Evolutionary conservation across 2,797 vertebrate species (phyloP).

Genomic region (Loriculus beryllinus): DNA sequence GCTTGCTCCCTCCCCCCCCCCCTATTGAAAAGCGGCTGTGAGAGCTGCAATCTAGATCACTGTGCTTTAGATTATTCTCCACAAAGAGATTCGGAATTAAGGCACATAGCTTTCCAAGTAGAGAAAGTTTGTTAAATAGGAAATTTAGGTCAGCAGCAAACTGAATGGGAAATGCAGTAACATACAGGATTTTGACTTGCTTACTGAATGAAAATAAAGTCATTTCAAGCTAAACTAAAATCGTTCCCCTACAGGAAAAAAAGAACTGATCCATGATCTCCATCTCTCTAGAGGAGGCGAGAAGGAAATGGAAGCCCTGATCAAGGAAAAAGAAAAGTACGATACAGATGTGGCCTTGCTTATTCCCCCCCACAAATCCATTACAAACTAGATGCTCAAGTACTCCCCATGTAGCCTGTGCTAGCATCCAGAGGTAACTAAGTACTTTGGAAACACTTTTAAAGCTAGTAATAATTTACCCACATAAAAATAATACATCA

Average conservation of each 20-base stretch:
- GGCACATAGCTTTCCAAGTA: slow-evolving; percentile 76
- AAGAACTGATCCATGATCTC: neutral
- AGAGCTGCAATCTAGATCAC: slow-evolving; percentile 29
- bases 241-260: neutral
- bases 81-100: slow-evolving; percentile 68
- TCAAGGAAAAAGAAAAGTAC: neutral
- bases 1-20: neutral
- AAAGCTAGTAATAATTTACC: slow-evolving; percentile 75
- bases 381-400: neutral
- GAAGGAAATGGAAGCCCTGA: slow-evolving; percentile 28
- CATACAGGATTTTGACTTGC: neutral
- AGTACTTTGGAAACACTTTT: slow-evolving; percentile 78
- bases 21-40: neutral
- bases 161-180: neutral
- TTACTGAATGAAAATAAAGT: neutral
- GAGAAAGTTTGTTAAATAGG: slow-evolving; percentile 64
- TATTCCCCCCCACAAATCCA: neutral
- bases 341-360: neutral
- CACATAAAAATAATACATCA: slow-evolving; percentile 52
- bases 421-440: slow-evolving; percentile 67
- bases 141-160: slow-evolving; percentile 38
- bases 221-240: neutral
- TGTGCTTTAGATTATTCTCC: slow-evolving; percentile 73
- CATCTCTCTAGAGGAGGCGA: neutral
- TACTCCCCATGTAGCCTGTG: slow-evolving; percentile 35